phyloP scores from a whole-genome alignment of 2,888 invertebrate genomes.

The Pomacea canaliculata region DNA sequence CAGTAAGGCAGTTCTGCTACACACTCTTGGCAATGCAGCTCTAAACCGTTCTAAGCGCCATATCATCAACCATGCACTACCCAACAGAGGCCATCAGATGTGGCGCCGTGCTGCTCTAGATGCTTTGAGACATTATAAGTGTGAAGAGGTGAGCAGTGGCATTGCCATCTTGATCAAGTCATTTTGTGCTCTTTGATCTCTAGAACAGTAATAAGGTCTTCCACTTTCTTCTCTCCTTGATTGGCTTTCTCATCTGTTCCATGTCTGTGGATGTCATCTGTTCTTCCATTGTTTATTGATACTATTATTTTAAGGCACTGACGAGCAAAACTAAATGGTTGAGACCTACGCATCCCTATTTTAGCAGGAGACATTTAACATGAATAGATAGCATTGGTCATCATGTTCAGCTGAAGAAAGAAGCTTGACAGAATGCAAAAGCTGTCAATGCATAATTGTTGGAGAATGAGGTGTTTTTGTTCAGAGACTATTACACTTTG shows the following conservation, averaged over 20 bases:
- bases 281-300: too few species aligned
- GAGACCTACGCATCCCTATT: too few species aligned
- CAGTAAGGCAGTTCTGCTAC: constrained; percentile 43
- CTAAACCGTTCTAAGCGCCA: constrained; percentile 40
- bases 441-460: too few species aligned
- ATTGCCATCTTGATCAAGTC: not conserved
- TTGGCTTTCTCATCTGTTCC: not conserved
- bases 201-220: not conserved
- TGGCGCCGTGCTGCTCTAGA: constrained; percentile 48
- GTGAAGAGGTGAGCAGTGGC: constrained; percentile 39
- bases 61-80: constrained; percentile 42
- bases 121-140: constrained; percentile 43
- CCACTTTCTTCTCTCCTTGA: not conserved
- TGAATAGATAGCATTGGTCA: too few species aligned
- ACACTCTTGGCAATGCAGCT: constrained; percentile 50
- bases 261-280: too few species aligned
- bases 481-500: too few species aligned
- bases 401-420: too few species aligned
- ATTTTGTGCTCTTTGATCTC: not conserved
- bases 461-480: too few species aligned
- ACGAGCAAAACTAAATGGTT: too few species aligned
- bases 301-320: too few species aligned
- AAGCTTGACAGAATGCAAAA: too few species aligned
- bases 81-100: constrained; percentile 38
- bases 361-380: too few species aligned